phyloP scores from a whole-genome alignment of 2,797 vertebrate genomes.

The Fratercula arctica region DNA sequence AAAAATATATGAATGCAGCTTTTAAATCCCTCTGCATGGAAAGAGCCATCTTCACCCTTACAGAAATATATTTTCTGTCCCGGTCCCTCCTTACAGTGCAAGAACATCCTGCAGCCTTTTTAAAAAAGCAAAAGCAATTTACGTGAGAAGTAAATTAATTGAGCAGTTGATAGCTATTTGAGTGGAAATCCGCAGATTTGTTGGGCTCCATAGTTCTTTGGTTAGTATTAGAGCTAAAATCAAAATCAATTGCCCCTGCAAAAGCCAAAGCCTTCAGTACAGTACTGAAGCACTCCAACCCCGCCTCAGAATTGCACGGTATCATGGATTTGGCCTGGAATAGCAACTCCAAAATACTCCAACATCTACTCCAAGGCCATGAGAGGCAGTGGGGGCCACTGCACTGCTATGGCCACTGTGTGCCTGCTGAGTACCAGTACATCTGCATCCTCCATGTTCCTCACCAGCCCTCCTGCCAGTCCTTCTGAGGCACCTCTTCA shows the following conservation, averaged over 20 bases:
- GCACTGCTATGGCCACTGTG: fast-evolving
- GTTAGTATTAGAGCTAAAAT: background rate
- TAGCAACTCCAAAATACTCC: background rate
- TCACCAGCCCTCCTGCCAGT: background rate
- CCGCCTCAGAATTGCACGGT: background rate
- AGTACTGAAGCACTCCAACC: background rate
- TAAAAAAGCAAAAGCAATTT: background rate
- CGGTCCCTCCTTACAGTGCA: background rate
- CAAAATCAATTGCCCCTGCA: background rate
- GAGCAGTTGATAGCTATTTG: background rate
- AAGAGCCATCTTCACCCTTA: background rate
- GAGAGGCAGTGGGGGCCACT: background rate
- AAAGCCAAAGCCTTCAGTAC: background rate
- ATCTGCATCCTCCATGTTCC: fast-evolving
- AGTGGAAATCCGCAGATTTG: background rate
- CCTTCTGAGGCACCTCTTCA: background rate
- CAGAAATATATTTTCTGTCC: background rate
- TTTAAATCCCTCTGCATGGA: background rate
- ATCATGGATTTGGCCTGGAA: background rate
- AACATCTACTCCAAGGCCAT: background rate
- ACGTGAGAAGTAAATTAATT: background rate
- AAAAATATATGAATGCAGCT: constrained; percentile 1
- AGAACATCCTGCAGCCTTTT: background rate
- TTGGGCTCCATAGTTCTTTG: background rate
- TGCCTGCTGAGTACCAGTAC: background rate